Evolutionary conservation across 2,113 vertebrate genomes (phyloP).

Genomic region (Podilymbus podiceps): DNA sequence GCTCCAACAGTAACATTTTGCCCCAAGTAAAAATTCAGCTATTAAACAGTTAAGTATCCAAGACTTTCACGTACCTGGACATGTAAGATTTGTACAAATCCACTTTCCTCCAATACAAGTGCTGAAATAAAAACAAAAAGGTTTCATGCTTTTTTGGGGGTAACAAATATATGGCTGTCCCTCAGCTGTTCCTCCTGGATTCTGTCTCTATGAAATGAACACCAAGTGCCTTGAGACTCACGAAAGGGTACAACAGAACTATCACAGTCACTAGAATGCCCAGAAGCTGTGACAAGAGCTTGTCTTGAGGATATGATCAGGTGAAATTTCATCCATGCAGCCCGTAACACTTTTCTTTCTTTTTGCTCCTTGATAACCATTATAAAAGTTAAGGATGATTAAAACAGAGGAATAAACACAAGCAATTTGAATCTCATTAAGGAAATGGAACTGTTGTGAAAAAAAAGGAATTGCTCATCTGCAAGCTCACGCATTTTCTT

Average conservation of each 20-base stretch:
- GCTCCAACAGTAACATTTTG: background rate
- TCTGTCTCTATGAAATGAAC: background rate
- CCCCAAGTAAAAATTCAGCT: background rate
- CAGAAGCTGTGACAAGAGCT: background rate
- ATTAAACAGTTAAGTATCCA: background rate
- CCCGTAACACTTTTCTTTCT: background rate
- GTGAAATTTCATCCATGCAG: background rate
- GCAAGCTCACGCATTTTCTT: background rate
- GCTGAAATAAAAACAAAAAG: slow-evolving; percentile 77
- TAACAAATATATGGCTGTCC: background rate
- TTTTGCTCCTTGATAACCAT: background rate
- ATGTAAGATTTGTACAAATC: slow-evolving; percentile 88
- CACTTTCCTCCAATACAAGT: slow-evolving; percentile 88
- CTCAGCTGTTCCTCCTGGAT: background rate
- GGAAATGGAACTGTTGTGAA: background rate
- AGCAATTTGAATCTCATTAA: background rate
- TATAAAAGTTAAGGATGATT: background rate
- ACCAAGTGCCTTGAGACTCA: background rate
- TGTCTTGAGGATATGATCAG: background rate
- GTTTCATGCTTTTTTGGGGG: background rate
- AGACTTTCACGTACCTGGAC: slow-evolving; percentile 80
- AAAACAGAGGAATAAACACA: background rate
- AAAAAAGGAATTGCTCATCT: background rate
- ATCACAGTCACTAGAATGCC: background rate
- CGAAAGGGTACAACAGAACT: background rate